phyloP scores from a whole-genome alignment of 2,797 vertebrate genomes.

The Champsocephalus gunnari region DNA sequence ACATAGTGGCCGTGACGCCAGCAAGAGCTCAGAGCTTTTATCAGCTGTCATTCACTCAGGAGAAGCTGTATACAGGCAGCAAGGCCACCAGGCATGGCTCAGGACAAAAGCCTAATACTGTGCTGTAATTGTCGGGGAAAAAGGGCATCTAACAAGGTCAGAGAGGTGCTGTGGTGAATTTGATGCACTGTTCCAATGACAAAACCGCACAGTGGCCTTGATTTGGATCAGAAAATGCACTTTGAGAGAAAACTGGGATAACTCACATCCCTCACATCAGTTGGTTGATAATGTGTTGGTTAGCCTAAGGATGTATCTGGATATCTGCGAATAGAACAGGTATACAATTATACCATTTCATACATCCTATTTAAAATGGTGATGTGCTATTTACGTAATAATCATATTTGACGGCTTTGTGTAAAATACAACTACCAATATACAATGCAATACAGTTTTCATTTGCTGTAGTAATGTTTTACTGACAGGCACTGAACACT shows the following conservation, averaged over 20 bases:
- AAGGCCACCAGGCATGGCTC: slow-evolving; percentile 70
- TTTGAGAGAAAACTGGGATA: slow-evolving; percentile 28
- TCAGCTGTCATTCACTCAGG: slow-evolving; percentile 79
- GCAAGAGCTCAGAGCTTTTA: slow-evolving; percentile 81
- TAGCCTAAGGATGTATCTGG: not conserved
- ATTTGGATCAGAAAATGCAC: slow-evolving; percentile 50
- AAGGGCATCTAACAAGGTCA: slow-evolving; percentile 75
- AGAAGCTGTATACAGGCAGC: slow-evolving; percentile 74
- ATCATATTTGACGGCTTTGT: not conserved
- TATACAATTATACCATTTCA: not conserved
- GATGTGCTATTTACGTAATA: not conserved
- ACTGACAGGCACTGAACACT: not conserved
- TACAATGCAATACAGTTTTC: not conserved
- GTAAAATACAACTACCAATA: not conserved
- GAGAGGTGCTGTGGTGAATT: slow-evolving; percentile 54
- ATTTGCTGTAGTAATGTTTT: not conserved
- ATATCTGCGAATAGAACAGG: not conserved
- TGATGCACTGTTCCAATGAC: slow-evolving; percentile 50
- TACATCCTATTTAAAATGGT: not conserved
- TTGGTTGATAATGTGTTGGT: slow-evolving; percentile 15
- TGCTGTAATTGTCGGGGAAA: slow-evolving; percentile 74
- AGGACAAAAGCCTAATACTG: slow-evolving; percentile 78
- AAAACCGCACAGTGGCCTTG: slow-evolving; percentile 56
- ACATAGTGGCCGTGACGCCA: slow-evolving; percentile 73
- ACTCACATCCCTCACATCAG: slow-evolving; percentile 18